Percentiles rank a stretch among this genome's conserved stretches.
Conservation (phyloP, 2,113 vertebrate species). For the Podilymbus podiceps region DNA sequence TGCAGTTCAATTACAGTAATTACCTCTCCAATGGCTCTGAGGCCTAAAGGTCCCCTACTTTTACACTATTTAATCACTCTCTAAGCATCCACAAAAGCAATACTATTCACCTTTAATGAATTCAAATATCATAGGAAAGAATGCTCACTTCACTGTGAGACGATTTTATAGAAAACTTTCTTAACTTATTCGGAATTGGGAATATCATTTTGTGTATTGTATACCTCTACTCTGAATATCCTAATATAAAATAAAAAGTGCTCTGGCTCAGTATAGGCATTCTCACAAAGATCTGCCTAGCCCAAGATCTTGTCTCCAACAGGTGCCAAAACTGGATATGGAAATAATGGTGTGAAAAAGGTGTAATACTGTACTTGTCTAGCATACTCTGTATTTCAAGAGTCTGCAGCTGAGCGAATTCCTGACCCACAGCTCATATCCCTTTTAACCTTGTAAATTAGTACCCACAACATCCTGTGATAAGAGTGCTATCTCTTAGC, state of each 20-base stretch:
- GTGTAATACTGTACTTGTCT: not conserved
- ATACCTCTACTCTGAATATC: not conserved
- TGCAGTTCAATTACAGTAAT: not conserved
- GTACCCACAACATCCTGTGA: not conserved
- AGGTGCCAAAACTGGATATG: not conserved
- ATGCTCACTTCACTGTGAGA: not conserved
- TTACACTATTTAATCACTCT: not conserved
- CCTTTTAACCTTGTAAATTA: not conserved
- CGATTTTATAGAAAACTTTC: not conserved
- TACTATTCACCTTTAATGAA: not conserved
- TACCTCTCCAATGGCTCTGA: not conserved
- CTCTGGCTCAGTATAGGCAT: not conserved
- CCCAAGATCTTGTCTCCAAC: not conserved
- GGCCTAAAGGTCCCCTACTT: not conserved
- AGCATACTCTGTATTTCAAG: not conserved
- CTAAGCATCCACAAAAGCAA: not conserved
- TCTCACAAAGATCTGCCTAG: not conserved
- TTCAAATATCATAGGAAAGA: not conserved
- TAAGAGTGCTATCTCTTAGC: not conserved
- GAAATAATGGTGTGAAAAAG: not conserved
- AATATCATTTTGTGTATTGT: accelerated
- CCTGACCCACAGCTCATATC: not conserved
- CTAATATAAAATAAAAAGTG: not conserved
- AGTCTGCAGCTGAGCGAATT: not conserved
- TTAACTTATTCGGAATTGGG: not conserved